Conservation (phyloP, 2,888 invertebrate genomes). For the Acleris literana region DNA sequence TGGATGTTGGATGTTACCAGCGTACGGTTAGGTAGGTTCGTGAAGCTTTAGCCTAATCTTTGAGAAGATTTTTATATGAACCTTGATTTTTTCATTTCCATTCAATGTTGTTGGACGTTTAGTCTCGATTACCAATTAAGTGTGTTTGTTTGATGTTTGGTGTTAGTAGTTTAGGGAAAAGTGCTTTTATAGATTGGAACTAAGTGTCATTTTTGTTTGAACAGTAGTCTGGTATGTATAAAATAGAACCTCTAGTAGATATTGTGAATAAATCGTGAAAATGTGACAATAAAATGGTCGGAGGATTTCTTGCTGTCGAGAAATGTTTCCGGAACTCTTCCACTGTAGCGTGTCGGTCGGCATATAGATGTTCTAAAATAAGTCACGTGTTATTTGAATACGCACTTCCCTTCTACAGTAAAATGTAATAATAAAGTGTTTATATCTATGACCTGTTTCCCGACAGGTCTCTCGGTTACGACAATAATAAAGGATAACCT, state of each 20-base stretch:
- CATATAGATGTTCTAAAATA: slow-evolving; percentile 20
- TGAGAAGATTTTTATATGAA: slow-evolving; percentile 60
- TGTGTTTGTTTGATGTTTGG: slow-evolving; percentile 78
- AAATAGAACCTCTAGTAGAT: slow-evolving; percentile 18
- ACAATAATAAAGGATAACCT: slow-evolving; percentile 24
- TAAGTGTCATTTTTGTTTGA: slow-evolving; percentile 48
- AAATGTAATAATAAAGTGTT: slow-evolving; percentile 3
- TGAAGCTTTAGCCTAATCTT: slow-evolving; percentile 71
- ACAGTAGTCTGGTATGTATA: slow-evolving; percentile 39
- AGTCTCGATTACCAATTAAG: slow-evolving; percentile 46
- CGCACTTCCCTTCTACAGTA: slow-evolving; percentile 27
- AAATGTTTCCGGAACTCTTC: slow-evolving; percentile 10
- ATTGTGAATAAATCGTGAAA: not conserved
- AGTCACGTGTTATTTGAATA: slow-evolving; percentile 30
- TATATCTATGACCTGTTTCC: slow-evolving; percentile 15
- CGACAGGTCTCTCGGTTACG: slow-evolving; percentile 11
- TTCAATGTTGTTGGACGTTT: slow-evolving; percentile 55
- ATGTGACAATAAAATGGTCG: slow-evolving; percentile 5
- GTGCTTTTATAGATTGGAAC: slow-evolving; percentile 75
- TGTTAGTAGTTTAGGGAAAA: slow-evolving; percentile 75
- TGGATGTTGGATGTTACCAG: slow-evolving; percentile 50
- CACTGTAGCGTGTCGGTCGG: slow-evolving; percentile 7
- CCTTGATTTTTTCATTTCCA: slow-evolving; percentile 51
- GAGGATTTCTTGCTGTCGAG: slow-evolving; percentile 5
- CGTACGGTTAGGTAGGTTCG: slow-evolving; percentile 63